A percentile compares a stretch with the other conserved stretches of the same genome.
phyloP scores from a whole-genome alignment of 1,140 invertebrate species.

The Drosophila navojoa region DNA sequence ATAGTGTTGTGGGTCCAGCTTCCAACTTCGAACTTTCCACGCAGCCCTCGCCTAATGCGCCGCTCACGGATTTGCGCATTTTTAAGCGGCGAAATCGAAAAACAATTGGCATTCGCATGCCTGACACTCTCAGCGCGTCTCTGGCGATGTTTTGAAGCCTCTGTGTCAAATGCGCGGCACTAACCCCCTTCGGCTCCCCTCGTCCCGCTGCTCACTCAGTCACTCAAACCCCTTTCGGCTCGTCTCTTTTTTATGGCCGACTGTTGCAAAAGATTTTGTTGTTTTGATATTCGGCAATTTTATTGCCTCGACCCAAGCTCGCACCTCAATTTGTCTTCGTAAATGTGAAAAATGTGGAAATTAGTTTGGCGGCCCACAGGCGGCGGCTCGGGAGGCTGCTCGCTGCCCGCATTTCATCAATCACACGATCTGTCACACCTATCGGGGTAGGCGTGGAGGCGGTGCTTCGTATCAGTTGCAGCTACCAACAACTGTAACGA shows the following conservation, averaged over 20 bases:
- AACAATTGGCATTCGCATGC: slow-evolving; percentile 80
- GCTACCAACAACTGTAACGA: slow-evolving; percentile 48
- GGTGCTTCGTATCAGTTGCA: slow-evolving; percentile 57
- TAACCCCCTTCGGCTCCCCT: slow-evolving; percentile 17
- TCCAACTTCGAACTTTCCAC: not conserved
- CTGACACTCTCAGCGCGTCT: slow-evolving; percentile 57
- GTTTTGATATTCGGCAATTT: slow-evolving; percentile 82
- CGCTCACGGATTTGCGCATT: slow-evolving; percentile 62
- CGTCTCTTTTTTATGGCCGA: slow-evolving; percentile 66
- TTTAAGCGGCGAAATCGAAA: slow-evolving; percentile 73
- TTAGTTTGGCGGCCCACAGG: slow-evolving; percentile 71
- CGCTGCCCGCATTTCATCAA: slow-evolving; percentile 72
- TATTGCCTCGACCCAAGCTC: slow-evolving; percentile 84
- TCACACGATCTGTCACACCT: slow-evolving; percentile 80
- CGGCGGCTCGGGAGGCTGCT: slow-evolving; percentile 19
- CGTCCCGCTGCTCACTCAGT: slow-evolving; percentile 26
- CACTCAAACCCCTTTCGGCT: slow-evolving; percentile 25
- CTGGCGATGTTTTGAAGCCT: slow-evolving; percentile 44
- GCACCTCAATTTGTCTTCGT: slow-evolving; percentile 84
- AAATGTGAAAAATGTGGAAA: slow-evolving; percentile 84
- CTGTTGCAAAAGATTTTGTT: slow-evolving; percentile 75
- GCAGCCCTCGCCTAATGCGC: slow-evolving; percentile 43
- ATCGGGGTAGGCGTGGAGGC: slow-evolving; percentile 53
- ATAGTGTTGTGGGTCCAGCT: slow-evolving; percentile 54
- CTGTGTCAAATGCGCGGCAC: slow-evolving; percentile 46